Base-by-base conservation (phyloP, 2,888 invertebrate genomes). In the Macrophya alboannulata region DNA sequence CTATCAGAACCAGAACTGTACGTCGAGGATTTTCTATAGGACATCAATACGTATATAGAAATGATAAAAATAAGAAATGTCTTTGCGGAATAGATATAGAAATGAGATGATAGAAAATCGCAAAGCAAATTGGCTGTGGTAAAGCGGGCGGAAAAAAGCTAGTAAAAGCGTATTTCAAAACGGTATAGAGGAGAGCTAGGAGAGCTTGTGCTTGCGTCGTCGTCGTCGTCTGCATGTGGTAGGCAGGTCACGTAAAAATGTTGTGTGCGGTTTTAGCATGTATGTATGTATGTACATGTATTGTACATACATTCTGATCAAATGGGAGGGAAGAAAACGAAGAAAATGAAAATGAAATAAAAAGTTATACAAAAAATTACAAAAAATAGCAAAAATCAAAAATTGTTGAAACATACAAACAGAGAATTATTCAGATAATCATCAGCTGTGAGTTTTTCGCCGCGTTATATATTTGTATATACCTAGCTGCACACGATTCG, bases 241-340 rank as follows among this genome's bases (percentile, higher is more conserved):
- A 74, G 45, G 72, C 72, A 45, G 21, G 72, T 74, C 72, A 74
- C 72, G 72, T 74, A 74, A 45, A 74, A 74, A 45, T 74, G 40
- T 15, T 74, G 43, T 74, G 43, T 25, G 55, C 55, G 43, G 72
- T 45, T 74, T n/a, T n/a, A 6, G 45, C 21, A 45, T n/a, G n/a
- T 74, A n/a, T 45, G 37, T 68, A 62, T 9, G 65, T 31, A 68
- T 8, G 15, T 68, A 31, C 31, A 31, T 74, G 9, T 45, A 68
- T 68, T n/a, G 43, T 43, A 43, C 40, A 40, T 74, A n/a, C 45
- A 68, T 68, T 68, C 15, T 37, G 37, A 37, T 37, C 6, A 8
- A 68, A 68, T 37, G 8, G 6, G 17, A 37, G 51, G 51, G 17
- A 17, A 1, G 17, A 51, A 51, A 25, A 68, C 37, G 17, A 68